Evolutionary conservation across 2,113 vertebrate species (phyloP).

Genomic region (Peromyscus polionotus): DNA sequence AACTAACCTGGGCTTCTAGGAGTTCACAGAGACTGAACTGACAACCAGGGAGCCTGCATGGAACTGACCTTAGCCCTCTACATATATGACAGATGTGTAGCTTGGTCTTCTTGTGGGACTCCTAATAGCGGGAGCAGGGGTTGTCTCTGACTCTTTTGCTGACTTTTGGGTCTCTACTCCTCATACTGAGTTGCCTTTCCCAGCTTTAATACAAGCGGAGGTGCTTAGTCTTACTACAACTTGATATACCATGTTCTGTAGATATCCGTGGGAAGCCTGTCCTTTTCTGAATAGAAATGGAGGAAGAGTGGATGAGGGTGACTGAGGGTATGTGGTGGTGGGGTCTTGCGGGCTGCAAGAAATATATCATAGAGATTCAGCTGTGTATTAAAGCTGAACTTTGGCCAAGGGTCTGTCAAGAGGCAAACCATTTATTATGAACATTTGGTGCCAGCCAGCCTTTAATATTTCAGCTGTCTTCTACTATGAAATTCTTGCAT

Average conservation of each 20-base stretch:
- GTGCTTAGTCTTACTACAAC: not conserved
- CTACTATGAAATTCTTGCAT: too few relatives aligned
- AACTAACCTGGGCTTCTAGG: not conserved
- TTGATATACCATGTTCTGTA: not conserved
- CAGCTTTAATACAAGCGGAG: not conserved
- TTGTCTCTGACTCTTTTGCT: not conserved
- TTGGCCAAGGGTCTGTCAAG: too few relatives aligned
- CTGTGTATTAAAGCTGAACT: too few relatives aligned
- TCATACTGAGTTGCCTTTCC: not conserved
- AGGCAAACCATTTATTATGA: too few relatives aligned
- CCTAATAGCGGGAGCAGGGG: not conserved
- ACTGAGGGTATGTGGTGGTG: too few relatives aligned
- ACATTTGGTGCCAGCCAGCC: too few relatives aligned
- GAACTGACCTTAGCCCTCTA: not conserved
- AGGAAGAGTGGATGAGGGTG: not conserved
- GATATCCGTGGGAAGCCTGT: not conserved
- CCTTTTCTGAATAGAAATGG: not conserved
- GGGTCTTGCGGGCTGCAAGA: too few relatives aligned
- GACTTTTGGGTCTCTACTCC: not conserved
- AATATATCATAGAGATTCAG: too few relatives aligned
- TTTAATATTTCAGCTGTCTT: too few relatives aligned
- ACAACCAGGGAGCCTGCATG: not conserved
- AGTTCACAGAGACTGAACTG: not conserved
- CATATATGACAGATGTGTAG: not conserved
- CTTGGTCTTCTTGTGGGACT: not conserved